phyloP scores from a whole-genome alignment of 2,797 vertebrate genomes.

The Chaetophractus vellerosus region DNA sequence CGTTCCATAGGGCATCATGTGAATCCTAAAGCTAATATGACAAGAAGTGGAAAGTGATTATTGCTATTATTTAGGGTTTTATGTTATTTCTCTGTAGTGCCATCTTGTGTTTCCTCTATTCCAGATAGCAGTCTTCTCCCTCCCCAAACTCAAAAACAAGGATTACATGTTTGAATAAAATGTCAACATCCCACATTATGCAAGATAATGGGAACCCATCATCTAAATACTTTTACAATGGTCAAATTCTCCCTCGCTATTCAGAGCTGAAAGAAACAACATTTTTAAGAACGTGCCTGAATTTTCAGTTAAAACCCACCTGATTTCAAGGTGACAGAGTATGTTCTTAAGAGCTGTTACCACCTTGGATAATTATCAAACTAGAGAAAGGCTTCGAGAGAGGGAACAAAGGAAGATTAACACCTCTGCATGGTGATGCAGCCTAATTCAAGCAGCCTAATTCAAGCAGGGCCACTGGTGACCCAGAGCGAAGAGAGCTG shows the following conservation, averaged over 20 bases:
- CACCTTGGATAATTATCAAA: slow-evolving; percentile 89
- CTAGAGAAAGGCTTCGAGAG: slow-evolving; percentile 68
- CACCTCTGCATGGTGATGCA: slow-evolving; percentile 70
- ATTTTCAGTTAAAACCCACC: slow-evolving; percentile 87
- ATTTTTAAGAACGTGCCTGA: slow-evolving; percentile 85
- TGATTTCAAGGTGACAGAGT: slow-evolving; percentile 88
- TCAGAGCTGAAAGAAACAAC: slow-evolving; percentile 81
- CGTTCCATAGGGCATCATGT: accelerated
- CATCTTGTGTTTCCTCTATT: slow-evolving; percentile 1
- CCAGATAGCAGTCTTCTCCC: slow-evolving; percentile 6
- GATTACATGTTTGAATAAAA: slow-evolving; percentile 78
- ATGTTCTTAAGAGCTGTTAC: slow-evolving; percentile 87
- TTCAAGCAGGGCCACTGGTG: slow-evolving; percentile 62
- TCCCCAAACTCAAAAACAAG: slow-evolving; percentile 49
- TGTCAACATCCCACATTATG: slow-evolving; percentile 68
- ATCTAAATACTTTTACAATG: slow-evolving; percentile 76
- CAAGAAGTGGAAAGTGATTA: slow-evolving; percentile 47
- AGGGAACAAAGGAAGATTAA: slow-evolving; percentile 81
- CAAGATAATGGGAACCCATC: slow-evolving; percentile 83
- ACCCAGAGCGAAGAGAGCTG: background rate
- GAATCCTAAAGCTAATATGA: slow-evolving; percentile 17
- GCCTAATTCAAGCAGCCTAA: slow-evolving; percentile 67
- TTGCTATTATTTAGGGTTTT: background rate
- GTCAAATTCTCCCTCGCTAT: slow-evolving; percentile 73
- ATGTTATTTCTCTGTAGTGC: background rate